These are phyloP conservation scores for Acinonyx jubatus DNA, from an alignment of 2,113 vertebrate species.

Conservation along the genomic window DNA sequence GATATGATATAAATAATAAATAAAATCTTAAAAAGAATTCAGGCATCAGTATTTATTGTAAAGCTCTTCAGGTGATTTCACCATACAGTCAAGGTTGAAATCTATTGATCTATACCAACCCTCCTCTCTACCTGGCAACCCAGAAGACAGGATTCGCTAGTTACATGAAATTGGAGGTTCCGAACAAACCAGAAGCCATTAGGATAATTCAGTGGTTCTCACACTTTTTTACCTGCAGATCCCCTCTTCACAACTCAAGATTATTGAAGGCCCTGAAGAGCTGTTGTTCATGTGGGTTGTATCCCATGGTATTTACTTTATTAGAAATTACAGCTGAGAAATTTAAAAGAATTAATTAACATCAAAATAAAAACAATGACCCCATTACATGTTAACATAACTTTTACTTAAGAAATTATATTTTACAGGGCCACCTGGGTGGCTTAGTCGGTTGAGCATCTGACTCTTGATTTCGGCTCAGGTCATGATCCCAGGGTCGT, in stretches of 20 bases:
- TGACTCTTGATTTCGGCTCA: no score
- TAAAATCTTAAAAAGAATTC: not conserved
- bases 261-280: not conserved
- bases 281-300: not conserved
- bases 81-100: not conserved
- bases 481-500: no score
- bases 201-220: not conserved
- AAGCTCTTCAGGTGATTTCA: not conserved
- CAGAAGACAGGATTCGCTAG: not conserved
- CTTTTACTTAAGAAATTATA: not conserved
- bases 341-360: not conserved
- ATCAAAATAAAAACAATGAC: slow-evolving; percentile 5
- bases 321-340: not conserved
- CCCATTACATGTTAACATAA: not conserved
- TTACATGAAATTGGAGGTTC: not conserved
- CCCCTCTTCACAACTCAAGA: not conserved
- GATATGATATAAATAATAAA: not conserved
- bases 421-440: no score
- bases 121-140: not conserved
- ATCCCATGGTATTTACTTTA: not conserved
- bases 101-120: not conserved
- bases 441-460: no score
- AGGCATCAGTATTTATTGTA: not conserved
- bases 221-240: not conserved
- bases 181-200: not conserved